Evolutionary conservation across 1,140 invertebrate species (phyloP), one percentile per base, ranked within the genome.

Genomic region (Heliothis virescens): DNA sequence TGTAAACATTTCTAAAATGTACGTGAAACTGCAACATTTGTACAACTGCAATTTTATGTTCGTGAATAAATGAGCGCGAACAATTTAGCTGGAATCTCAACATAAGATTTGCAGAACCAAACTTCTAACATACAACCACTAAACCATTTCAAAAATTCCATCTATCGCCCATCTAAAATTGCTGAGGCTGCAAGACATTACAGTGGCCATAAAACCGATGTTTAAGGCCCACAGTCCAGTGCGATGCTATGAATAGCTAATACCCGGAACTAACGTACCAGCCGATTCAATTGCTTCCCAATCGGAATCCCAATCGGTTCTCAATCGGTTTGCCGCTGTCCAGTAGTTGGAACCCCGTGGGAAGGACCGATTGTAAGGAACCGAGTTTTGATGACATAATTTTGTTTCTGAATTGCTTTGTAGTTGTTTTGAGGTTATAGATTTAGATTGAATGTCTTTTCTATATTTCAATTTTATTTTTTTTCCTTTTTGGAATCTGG

Each of bases 251-350:
- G 69, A 57, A 72, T 72, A 72, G 52, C 15, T 72, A 72, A 72
- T 72, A 72, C 29, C 13, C 69, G 69, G 69, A 72, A 72, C 69
- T 72, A 72, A 72, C 69, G 26, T 29, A 72, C 52, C 69, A n/a
- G 34, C 69, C 29, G 69, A 72, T 72, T 55, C 52, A 50, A 72
- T 72, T 57, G 69, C 69, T 72, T 72, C 50, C 50, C 69, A 57
- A 72, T 72, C 69, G 52, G 53, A 72, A 55, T 72, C 52, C 52
- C 16, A 55, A 72, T 72, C 52, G 53, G 69, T 57, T 72, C 52
- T 29, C 16, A 55, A 72, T 72, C 52, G 53, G 69, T 57, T 72
- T 72, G 50, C 52, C 53, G 21, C 11, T n/a, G 52, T 55, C 7
- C 41, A 65, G 16, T 65, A 65, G 34, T 65, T 48, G 18, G 62